Percentiles rank a stretch among this genome's conserved stretches.
Evolutionary conservation across 2,797 vertebrate species (phyloP).

Genomic region (Cetoscarus ocellatus): DNA sequence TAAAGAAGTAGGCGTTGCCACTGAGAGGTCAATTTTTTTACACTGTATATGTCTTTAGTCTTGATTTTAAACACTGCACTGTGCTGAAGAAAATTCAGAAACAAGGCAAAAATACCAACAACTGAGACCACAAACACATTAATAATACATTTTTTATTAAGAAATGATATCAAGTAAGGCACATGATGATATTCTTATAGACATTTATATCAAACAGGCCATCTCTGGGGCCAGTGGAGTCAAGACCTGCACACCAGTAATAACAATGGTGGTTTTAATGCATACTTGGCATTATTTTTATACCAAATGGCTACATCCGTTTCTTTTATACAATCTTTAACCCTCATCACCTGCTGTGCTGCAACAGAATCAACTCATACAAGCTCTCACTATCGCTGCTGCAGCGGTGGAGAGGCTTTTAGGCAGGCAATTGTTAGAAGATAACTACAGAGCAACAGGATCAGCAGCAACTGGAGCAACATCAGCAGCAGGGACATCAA

Average conservation of each 20-base stretch:
- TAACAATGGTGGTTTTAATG: no score
- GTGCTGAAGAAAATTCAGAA: neutral
- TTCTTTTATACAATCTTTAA: neutral
- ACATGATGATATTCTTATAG: neutral
- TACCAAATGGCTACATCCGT: neutral
- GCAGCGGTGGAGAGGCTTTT: neutral
- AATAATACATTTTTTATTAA: no score
- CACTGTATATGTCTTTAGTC: no score
- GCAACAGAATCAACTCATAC: slow-evolving; percentile 19
- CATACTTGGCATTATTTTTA: no score
- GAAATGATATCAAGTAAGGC: neutral
- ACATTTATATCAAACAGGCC: neutral
- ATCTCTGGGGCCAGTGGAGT: neutral
- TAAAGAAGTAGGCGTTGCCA: no score
- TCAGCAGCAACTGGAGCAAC: slow-evolving; percentile 22
- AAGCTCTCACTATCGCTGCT: slow-evolving; percentile 8
- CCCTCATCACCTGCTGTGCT: neutral
- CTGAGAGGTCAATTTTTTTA: no score
- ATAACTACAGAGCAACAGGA: slow-evolving; percentile 39
- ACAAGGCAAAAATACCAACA: neutral
- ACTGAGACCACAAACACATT: no score
- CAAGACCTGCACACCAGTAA: neutral
- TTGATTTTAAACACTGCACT: no score
- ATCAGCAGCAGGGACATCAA: slow-evolving; percentile 18
- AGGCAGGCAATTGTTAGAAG: neutral